Evolutionary conservation across 2,888 invertebrate genomes (phyloP), one percentile per base, ranked within the genome.

Genomic region (Calephelis perditalis): DNA sequence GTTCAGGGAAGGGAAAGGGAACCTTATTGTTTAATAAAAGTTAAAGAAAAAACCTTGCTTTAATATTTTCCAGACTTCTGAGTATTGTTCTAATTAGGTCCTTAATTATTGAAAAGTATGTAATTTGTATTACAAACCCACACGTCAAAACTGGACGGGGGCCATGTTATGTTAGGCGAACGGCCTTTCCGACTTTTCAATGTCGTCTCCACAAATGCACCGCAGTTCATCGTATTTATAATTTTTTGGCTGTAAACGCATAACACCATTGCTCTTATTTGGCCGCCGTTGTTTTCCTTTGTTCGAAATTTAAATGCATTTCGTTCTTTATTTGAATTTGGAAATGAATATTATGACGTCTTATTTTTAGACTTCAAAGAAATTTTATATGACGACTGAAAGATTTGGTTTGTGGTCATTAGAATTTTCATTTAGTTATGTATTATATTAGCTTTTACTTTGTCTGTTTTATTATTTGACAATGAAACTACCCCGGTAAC

Each of bases 181-280:
- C 64, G 82, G 78, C 83, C 84, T 77, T 68, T 72, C 73, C 75
- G 83, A 81, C 85, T 81, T 77, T 68, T 66, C 76, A 84, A 84
- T 79, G 81, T 75, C 81, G 72, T 58, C 26, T 52, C 56, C 46
- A 12, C 36, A 59, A 60, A 60, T 60, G 59, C 52, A 52, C 35
- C 35, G 8, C 9, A 52, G 52, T 52, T 52, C 52, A 35, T 35
- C 11, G 52, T 35, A 52, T 52, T 52, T 35, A 52, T 52, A 52
- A 11, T 52, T 52, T 52, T 52, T 52, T 52, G 52, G 52, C 52
- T 52, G 52, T 35, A 35, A 11, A 15, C 35, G 52, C 35, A 52
- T 35, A 52, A 52, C 52, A 52, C 52, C 52, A 52, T 52, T 52
- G 52, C 52, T 52, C 35, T 52, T 52, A 35, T 52, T 52, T 52